phyloP scores from a whole-genome alignment of 2,888 invertebrate species.

The Platycheirus rosarum region DNA sequence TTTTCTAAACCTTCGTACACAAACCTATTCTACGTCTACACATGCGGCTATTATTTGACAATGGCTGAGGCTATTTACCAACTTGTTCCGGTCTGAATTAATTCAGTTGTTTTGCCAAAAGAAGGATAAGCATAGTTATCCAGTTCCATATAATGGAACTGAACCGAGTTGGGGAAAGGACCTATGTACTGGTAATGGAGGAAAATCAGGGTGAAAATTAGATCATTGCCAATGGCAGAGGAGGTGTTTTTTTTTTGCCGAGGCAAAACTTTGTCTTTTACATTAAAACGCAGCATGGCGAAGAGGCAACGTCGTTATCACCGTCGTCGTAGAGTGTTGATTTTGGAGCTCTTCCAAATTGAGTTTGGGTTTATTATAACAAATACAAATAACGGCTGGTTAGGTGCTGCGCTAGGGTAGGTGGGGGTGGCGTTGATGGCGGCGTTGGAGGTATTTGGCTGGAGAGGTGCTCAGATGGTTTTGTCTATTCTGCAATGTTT shows the following conservation, averaged over 20 bases:
- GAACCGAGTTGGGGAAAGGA: slow-evolving; percentile 14
- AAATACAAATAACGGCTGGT: slow-evolving; percentile 45
- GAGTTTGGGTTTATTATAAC: slow-evolving; percentile 60
- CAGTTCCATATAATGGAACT: slow-evolving; percentile 11
- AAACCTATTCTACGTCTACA: slow-evolving; percentile 8
- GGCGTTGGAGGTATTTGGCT: neutral
- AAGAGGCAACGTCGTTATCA: neutral
- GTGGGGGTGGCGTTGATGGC: neutral
- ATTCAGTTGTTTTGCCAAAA: slow-evolving; percentile 51
- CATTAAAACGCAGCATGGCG: slow-evolving; percentile 46
- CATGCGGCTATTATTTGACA: slow-evolving; percentile 50
- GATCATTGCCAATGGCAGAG: slow-evolving; percentile 46
- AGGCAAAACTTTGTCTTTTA: slow-evolving; percentile 59
- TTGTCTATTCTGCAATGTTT: slow-evolving; percentile 28
- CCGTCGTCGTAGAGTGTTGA: slow-evolving; percentile 40
- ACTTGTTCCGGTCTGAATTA: slow-evolving; percentile 61
- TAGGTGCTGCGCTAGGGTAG: slow-evolving; percentile 10
- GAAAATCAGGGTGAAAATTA: slow-evolving; percentile 36
- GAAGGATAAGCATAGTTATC: slow-evolving; percentile 34
- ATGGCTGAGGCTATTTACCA: slow-evolving; percentile 59
- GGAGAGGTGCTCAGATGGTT: slow-evolving; percentile 29
- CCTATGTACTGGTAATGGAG: slow-evolving; percentile 19
- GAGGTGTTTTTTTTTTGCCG: slow-evolving; percentile 12
- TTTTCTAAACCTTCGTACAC: neutral
- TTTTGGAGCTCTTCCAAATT: slow-evolving; percentile 64